Base-by-base conservation (phyloP, 2,113 vertebrate species). In the Centropristis striata region DNA sequence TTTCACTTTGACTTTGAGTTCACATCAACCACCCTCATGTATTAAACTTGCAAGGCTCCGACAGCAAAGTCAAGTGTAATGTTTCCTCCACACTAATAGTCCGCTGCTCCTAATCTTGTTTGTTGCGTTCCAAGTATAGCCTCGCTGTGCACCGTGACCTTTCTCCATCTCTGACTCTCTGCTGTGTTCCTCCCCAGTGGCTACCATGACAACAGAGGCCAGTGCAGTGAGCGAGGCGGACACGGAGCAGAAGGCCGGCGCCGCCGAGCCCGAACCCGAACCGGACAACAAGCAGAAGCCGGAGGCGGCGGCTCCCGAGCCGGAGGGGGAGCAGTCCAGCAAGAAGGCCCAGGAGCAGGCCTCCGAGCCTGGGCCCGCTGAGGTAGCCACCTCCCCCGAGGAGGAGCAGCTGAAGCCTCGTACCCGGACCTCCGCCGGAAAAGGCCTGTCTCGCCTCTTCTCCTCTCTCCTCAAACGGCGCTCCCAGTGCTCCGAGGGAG, bases 201-300 rank as follows among this genome's bases (percentile, higher is more conserved):
- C 86, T 95, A 96, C 93, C 95, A 99, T 99, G 97, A 98, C 97
- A 84, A 99, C 97, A 96, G 97, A 99, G 92, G 96, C 96, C 84
- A 96, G 95, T 75, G 89, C 90, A 16, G 90, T 92, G 82, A 93
- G 88, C 4, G 93, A 95, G 84, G 90, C 92, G 0, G 91, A 93
- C 81, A 93, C 92, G 15, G 93, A 94, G 93, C 92, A 88, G 87
- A 90, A 91, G 79, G 77, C 90, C 78, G 85, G 86, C 1, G 49
- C 76, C 0, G 60, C 88, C n/a, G 74, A 85, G 68, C 80, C 90
- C 0, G 81, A 91, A 75, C 71, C 88, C 0, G 90, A 93, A 68
- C 75, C 88, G 1, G 89, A 85, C 49, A 87, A 84, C 67, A 86
- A 88, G 59, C 78, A 80, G 68, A 89, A 88, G 49, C 83, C 91